Conservation (phyloP, 1,140 invertebrate genomes). For the Olivierus martensii region DNA sequence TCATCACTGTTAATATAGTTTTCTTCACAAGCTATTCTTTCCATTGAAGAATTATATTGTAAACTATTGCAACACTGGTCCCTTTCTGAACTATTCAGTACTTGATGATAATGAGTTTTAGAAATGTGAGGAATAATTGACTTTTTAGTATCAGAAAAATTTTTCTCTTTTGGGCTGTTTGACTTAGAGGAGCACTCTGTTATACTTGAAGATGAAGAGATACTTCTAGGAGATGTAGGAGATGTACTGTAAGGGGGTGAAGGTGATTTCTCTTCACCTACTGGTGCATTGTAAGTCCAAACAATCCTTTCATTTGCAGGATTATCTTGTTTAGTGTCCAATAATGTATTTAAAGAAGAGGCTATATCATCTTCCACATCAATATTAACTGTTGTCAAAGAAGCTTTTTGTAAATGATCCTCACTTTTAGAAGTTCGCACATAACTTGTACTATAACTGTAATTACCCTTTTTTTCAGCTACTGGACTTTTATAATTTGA, state of each 20-base stretch:
- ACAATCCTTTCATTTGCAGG: conserved; percentile 49
- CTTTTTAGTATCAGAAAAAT: no score
- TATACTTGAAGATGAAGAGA: conserved; percentile 42
- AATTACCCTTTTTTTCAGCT: conserved; percentile 20
- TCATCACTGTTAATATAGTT: no score
- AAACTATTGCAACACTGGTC: no score
- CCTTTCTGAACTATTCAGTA: no score
- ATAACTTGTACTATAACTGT: conserved; percentile 32
- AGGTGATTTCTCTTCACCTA: conserved; percentile 22
- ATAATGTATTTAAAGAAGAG: conserved; percentile 73
- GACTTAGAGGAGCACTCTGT: no score
- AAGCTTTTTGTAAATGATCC: conserved; percentile 62
- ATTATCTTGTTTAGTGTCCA: conserved; percentile 44
- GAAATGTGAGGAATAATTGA: no score
- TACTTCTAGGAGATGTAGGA: conserved; percentile 43
- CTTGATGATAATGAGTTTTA: no score
- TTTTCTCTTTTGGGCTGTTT: no score
- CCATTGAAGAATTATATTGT: no score
- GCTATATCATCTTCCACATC: conserved; percentile 76
- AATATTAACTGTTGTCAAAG: conserved; percentile 64
- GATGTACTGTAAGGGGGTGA: conserved; percentile 39
- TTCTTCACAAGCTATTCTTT: no score
- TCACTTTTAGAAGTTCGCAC: conserved; percentile 69
- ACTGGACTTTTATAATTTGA: conserved; percentile 12
- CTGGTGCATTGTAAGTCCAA: conserved; percentile 78